Evolutionary conservation across 2,888 invertebrate species (phyloP).

Genomic region (Hyles lineata): DNA sequence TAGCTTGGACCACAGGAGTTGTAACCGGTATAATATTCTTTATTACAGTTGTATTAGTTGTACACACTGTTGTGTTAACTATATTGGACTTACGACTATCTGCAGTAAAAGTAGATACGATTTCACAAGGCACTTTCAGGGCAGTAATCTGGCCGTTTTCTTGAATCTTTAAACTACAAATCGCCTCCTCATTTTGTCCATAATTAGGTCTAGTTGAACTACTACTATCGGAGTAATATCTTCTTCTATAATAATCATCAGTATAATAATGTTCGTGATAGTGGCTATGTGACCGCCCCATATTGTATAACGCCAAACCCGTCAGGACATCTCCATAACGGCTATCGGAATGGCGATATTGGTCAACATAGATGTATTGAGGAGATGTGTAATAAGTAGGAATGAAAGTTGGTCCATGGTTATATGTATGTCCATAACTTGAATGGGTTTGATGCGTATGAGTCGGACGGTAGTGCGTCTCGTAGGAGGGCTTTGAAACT

Average conservation of each 20-base stretch:
- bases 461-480: constrained; percentile 21
- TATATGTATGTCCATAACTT: constrained; percentile 3
- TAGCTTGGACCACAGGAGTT: constrained; percentile 4
- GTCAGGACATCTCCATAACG: constrained; percentile 72
- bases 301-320: constrained; percentile 73
- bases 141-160: constrained; percentile 61
- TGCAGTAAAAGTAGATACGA: constrained; percentile 75
- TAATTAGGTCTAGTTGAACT: constrained; percentile 41
- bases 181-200: constrained; percentile 58
- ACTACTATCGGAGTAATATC: constrained; percentile 44
- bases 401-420: constrained; percentile 22
- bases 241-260: constrained; percentile 71
- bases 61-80: constrained; percentile 61
- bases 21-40: constrained; percentile 42
- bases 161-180: constrained; percentile 65
- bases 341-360: constrained; percentile 73
- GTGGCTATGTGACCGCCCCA: constrained; percentile 70
- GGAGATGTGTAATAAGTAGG: constrained; percentile 63
- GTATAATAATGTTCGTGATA: constrained; percentile 70
- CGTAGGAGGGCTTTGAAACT: constrained; percentile 22
- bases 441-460: constrained; percentile 18
- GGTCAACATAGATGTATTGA: constrained; percentile 69
- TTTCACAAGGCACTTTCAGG: constrained; percentile 76
- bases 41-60: constrained; percentile 57
- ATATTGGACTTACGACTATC: constrained; percentile 54